Evolutionary conservation across 2,888 invertebrate species (phyloP).

Genomic region (Barypeithes pellucidus): DNA sequence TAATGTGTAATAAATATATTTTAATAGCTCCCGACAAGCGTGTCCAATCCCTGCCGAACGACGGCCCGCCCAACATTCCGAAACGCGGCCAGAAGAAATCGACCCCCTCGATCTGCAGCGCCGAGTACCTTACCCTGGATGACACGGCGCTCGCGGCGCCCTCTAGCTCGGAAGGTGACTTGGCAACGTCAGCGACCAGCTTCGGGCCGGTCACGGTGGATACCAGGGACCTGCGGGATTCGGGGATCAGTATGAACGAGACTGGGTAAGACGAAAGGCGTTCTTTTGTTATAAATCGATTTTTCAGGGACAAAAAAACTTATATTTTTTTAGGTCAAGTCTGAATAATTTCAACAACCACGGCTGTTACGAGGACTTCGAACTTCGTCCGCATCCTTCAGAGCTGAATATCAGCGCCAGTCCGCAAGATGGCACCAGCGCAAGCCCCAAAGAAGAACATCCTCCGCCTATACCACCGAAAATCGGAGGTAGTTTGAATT

Average conservation of each 20-base stretch:
- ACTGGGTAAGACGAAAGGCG: constrained; percentile 42
- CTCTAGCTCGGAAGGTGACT: constrained; percentile 64
- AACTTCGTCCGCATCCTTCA: constrained; percentile 65
- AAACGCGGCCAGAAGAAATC: constrained; percentile 70
- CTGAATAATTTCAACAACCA: constrained; percentile 69
- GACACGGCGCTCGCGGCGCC: constrained; percentile 58
- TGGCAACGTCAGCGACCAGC: constrained; percentile 62
- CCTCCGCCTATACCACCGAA: constrained; percentile 68
- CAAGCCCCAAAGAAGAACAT: constrained; percentile 62
- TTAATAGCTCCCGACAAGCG: constrained; percentile 77
- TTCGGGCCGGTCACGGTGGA: constrained; percentile 59
- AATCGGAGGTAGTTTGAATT: constrained; percentile 61
- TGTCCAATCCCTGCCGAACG: constrained; percentile 67
- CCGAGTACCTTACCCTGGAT: constrained; percentile 72
- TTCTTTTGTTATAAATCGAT: background rate
- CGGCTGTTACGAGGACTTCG: constrained; percentile 69
- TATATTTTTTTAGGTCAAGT: constrained; percentile 29
- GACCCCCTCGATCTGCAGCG: constrained; percentile 71
- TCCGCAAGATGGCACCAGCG: constrained; percentile 64
- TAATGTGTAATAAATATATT: too few relatives aligned
- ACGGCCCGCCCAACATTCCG: constrained; percentile 69
- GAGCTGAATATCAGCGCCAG: constrained; percentile 68
- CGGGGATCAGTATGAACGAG: constrained; percentile 71
- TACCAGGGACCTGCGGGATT: constrained; percentile 73
- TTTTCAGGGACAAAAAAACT: too few relatives aligned